Evolutionary conservation across 1,140 invertebrate genomes (phyloP).

Genomic region (fruit fly (Drosophila melanogaster)): Release_6_plus_ISO1_MT NC_004354.4:20433001-20433500

Average conservation of each 20-base stretch:
- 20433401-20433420: no score
- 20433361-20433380: no score
- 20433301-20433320: neutral
- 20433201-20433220: neutral
- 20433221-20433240: neutral
- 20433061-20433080: neutral
- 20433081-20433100: neutral
- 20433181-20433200: neutral
- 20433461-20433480: no score
- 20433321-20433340: neutral
- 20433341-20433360: neutral
- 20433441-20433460: neutral
- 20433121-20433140: constrained; percentile 9
- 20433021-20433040: no score
- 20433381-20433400: no score
- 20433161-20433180: constrained; percentile 22
- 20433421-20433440: neutral
- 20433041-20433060: neutral
- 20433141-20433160: constrained; percentile 36
- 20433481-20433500: no score
- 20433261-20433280: neutral
- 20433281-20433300: neutral
- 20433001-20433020: neutral
- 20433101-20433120: neutral
- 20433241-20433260: no score